phyloP scores from a whole-genome alignment of 2,113 vertebrate genomes.

The Okapia johnstoni region DNA sequence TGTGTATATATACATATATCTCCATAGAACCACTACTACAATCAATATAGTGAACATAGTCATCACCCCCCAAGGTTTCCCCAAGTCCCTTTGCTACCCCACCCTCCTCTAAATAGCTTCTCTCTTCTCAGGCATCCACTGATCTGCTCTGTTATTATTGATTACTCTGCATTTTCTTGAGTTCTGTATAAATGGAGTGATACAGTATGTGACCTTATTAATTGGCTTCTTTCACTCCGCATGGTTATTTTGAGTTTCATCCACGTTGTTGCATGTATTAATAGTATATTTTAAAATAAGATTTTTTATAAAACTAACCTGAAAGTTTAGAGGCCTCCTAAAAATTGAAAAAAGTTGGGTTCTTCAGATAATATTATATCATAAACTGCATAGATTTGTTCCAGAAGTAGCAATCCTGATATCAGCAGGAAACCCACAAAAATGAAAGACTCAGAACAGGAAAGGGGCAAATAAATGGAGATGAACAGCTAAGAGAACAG shows the following conservation, averaged over 20 bases:
- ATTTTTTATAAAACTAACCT: neutral
- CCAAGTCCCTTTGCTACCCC: rapidly evolving
- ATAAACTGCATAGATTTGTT: neutral
- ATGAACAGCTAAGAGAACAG: neutral
- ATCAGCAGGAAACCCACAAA: neutral
- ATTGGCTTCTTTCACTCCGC: neutral
- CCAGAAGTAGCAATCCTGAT: slow-evolving; percentile 7
- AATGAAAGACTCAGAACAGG: neutral
- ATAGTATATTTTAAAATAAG: neutral
- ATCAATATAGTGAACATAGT: neutral
- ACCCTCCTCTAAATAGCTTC: neutral
- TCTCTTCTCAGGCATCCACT: neutral
- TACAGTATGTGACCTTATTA: neutral
- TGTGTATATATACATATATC: neutral
- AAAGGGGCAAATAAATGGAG: neutral
- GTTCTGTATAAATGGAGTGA: neutral
- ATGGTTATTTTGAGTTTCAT: neutral
- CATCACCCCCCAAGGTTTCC: neutral
- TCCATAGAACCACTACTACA: neutral
- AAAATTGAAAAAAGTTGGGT: neutral
- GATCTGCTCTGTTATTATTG: neutral
- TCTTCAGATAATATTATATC: neutral
- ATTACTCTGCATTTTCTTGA: neutral
- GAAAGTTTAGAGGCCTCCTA: neutral
- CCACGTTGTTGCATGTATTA: neutral